Conservation (phyloP, 2,797 vertebrate genomes). For the Sarcophilus harrisii region DNA sequence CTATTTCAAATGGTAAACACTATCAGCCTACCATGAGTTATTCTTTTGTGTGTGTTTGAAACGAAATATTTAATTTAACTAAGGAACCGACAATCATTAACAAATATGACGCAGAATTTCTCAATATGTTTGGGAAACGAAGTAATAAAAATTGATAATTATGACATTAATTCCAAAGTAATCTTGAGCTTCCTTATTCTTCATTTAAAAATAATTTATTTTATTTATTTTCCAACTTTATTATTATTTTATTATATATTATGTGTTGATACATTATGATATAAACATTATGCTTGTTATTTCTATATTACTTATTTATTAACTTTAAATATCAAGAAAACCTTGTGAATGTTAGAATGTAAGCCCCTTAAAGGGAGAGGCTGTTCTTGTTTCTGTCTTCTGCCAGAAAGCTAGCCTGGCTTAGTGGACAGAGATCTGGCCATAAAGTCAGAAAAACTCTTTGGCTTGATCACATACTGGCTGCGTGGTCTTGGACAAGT, state of each 20-base stretch:
- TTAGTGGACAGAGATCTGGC: background rate
- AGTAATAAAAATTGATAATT: background rate
- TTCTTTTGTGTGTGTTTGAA: background rate
- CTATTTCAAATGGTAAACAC: background rate
- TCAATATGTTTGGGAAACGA: background rate
- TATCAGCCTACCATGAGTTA: background rate
- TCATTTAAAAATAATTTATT: background rate
- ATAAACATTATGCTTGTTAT: background rate
- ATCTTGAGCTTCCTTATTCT: background rate
- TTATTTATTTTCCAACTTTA: too few relatives aligned
- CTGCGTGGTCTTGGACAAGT: constrained; percentile 28
- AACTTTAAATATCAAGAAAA: background rate
- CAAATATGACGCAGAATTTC: background rate
- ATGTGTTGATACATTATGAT: too few relatives aligned
- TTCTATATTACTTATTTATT: background rate
- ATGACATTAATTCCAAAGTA: background rate
- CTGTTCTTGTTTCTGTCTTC: background rate
- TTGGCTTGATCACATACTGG: constrained; percentile 38
- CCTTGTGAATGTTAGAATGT: background rate
- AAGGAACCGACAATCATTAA: background rate
- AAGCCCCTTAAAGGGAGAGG: background rate
- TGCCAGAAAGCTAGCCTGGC: background rate
- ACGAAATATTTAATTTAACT: background rate
- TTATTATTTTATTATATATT: too few relatives aligned
- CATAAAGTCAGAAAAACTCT: background rate